A percentile compares a stretch with the other conserved stretches of the same genome.
Conservation (phyloP, 35 echinoderm and acorn worm species). For the Lytechinus variegatus region DNA sequence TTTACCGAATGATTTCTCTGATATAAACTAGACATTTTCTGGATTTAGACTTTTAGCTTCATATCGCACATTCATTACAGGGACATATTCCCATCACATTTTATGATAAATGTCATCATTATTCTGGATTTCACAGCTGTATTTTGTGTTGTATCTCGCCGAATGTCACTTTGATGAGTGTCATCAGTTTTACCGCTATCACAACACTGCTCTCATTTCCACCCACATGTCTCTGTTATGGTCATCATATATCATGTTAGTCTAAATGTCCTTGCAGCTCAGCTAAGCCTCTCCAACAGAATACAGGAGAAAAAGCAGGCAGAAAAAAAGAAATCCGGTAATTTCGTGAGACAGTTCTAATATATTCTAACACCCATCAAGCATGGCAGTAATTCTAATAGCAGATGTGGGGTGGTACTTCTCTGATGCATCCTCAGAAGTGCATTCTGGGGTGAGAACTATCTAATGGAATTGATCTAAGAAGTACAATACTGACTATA, state of each 20-base stretch:
- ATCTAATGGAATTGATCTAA: background rate
- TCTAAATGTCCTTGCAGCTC: constrained; percentile 10
- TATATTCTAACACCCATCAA: constrained; percentile 23
- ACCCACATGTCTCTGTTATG: background rate
- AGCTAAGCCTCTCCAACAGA: background rate
- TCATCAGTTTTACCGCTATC: background rate
- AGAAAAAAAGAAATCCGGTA: background rate
- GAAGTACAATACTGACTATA: background rate
- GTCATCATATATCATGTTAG: background rate
- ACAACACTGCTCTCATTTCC: background rate
- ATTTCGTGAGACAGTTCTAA: constrained; percentile 21
- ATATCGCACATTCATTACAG: too few relatives aligned
- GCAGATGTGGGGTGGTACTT: background rate
- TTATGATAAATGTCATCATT: background rate
- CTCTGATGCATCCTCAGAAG: background rate
- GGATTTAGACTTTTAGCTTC: too few relatives aligned
- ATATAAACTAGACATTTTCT: too few relatives aligned
- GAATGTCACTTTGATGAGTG: background rate
- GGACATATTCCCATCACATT: background rate
- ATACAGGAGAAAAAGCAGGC: background rate
- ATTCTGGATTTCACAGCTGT: background rate
- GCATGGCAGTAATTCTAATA: constrained; percentile 7
- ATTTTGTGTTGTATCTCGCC: background rate
- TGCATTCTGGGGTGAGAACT: background rate
- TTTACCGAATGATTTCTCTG: too few relatives aligned